Base-by-base conservation (phyloP, 2,113 vertebrate genomes). In the Albula glossodonta region DNA sequence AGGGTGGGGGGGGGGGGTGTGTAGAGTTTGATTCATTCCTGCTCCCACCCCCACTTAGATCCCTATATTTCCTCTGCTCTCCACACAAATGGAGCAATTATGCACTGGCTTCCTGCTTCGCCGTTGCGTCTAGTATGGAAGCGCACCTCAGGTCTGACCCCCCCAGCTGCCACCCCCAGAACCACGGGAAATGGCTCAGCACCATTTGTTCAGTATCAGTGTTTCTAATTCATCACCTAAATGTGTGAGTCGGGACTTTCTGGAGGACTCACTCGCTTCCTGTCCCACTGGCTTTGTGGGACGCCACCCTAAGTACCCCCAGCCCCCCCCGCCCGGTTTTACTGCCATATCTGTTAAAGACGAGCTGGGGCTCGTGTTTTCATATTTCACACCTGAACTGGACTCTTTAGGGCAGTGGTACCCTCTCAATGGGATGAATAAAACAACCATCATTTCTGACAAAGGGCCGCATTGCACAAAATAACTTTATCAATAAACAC, bases 141-240 rank as follows among this genome's bases (percentile, higher is more conserved):
- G 96, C 94, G 31, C 31, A 41, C 31, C 31, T 1, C 31, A 41
- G 31, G 31, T 41, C 31, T 1, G 31, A 1, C 31, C 31, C 31
- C 31, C 31, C 31, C 31, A 41, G 31, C 31, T 41, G 31, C 31
- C 31, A 41, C 31, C 31, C 31, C 31, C 31, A 41, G 31, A 41
- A 41, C 31, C 31, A 41, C 1, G 31, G 31, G 31, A 96, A 97
- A 97, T 95, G 96, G 95, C 94, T 95, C 95, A 93, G 91, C 93
- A 95, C 95, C 95, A 91, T 96, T 96, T 85, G 95, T 92, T 94
- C 95, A 92, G 95, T 95, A 95, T 93, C 93, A 95, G 92, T 96
- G 31, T 96, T 97, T 96, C 96, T 96, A 95, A 96, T 97, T 97
- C 96, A 96, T 96, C 95, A 96, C 94, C 95, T 94, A 94, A 94